Evolutionary conservation across 2,888 invertebrate genomes (phyloP).

Genomic region (Aradus depressus): DNA sequence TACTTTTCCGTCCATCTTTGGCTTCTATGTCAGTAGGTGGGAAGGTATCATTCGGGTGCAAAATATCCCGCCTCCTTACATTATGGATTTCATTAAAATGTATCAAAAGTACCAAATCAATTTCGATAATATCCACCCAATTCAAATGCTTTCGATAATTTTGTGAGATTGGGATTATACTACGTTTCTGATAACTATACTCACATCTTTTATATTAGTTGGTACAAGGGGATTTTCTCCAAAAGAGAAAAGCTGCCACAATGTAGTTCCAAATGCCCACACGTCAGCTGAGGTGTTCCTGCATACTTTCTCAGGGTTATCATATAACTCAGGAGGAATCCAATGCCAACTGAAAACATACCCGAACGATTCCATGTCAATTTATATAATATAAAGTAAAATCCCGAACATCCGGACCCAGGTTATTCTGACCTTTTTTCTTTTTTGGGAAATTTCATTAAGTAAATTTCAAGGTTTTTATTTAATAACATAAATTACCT

Average conservation of each 20-base stretch:
- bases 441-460: not conserved
- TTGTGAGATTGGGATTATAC: too few species aligned
- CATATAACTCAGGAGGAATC: conserved; percentile 74
- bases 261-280: conserved; percentile 84
- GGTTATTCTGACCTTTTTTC: too few species aligned
- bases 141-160: too few species aligned
- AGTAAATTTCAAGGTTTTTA: not conserved
- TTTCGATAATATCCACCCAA: too few species aligned
- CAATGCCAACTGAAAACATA: conserved; percentile 60
- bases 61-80: too few species aligned
- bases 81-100: too few species aligned
- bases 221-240: conserved; percentile 44
- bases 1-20: too few species aligned
- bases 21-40: too few species aligned
- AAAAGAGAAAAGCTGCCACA: conserved; percentile 84
- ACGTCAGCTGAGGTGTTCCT: conserved; percentile 64
- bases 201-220: conserved; percentile 10
- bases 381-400: not conserved
- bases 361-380: not conserved
- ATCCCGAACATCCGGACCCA: not conserved
- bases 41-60: too few species aligned
- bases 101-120: too few species aligned
- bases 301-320: conserved; percentile 54
- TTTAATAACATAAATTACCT: conserved; percentile 38
- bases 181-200: not conserved